A percentile compares a stretch with the other conserved stretches of the same genome.
Evolutionary conservation across 2,113 vertebrate genomes (phyloP).

Genomic region (Catagonus wagneri): DNA sequence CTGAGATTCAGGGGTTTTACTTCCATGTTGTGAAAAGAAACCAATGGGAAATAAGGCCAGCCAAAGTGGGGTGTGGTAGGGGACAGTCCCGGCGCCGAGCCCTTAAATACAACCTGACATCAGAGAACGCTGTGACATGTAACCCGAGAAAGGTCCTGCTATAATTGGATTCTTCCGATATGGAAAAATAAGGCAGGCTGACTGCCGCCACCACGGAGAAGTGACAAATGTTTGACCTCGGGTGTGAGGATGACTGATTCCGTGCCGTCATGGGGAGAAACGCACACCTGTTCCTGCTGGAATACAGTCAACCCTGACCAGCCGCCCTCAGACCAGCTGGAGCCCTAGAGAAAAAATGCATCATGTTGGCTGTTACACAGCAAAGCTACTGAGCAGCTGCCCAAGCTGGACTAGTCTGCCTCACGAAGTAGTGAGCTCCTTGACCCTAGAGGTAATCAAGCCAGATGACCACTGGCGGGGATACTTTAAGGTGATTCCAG

Average conservation of each 20-base stretch:
- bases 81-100: background rate
- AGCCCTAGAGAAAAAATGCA: background rate
- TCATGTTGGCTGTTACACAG: background rate
- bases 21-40: background rate
- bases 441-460: background rate
- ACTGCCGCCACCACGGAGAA: constrained; percentile 28
- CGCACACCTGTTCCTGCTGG: constrained; percentile 54
- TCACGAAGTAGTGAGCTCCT: background rate
- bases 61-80: background rate
- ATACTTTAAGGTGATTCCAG: background rate
- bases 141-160: constrained; percentile 24
- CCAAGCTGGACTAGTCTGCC: background rate
- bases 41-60: background rate
- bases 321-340: background rate
- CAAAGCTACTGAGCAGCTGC: background rate
- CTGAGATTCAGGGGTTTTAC: background rate
- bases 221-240: constrained; percentile 64
- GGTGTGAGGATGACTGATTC: constrained; percentile 50
- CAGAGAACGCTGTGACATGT: constrained; percentile 51
- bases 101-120: constrained; percentile 71
- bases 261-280: background rate
- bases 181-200: constrained; percentile 61
- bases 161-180: constrained; percentile 61
- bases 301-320: background rate
- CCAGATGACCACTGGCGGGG: background rate